Conservation (phyloP, 2,113 vertebrate species). For the Dolichotis patagonum region DNA sequence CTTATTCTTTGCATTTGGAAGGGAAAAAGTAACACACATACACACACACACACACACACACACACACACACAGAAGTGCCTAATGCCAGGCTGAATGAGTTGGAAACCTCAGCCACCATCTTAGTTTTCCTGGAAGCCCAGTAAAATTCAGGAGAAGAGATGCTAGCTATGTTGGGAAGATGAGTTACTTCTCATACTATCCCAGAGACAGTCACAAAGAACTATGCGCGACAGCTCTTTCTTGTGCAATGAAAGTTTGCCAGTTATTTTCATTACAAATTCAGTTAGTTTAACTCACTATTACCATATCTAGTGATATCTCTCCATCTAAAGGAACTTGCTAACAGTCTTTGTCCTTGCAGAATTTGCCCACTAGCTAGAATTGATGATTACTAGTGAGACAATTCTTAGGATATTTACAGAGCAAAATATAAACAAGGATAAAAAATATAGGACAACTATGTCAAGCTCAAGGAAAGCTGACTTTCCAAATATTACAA, state of each 20-base stretch:
- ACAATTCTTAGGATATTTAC: neutral
- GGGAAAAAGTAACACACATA: neutral
- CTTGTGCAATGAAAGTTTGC: neutral
- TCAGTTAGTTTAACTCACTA: neutral
- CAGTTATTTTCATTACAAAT: constrained; percentile 10
- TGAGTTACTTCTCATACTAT: neutral
- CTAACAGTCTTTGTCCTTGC: neutral
- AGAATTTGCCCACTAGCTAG: neutral
- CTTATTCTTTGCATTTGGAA: neutral
- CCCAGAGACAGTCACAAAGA: neutral
- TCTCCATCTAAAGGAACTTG: neutral
- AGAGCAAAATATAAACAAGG: constrained; percentile 13
- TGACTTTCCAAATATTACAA: constrained; percentile 52
- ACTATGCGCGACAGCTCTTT: constrained; percentile 7
- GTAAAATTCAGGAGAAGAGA: constrained; percentile 12
- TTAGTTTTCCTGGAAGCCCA: neutral
- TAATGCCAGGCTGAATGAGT: neutral
- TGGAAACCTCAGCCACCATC: neutral
- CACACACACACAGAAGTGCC: neutral
- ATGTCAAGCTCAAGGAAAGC: neutral
- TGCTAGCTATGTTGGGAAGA: neutral
- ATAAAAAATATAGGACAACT: neutral
- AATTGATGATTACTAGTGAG: neutral
- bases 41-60: neutral
- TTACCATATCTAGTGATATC: neutral